Evolutionary conservation across 2,797 vertebrate genomes (phyloP), one percentile per base, ranked within the genome.

Genomic region (Diceros bicornis): DNA sequence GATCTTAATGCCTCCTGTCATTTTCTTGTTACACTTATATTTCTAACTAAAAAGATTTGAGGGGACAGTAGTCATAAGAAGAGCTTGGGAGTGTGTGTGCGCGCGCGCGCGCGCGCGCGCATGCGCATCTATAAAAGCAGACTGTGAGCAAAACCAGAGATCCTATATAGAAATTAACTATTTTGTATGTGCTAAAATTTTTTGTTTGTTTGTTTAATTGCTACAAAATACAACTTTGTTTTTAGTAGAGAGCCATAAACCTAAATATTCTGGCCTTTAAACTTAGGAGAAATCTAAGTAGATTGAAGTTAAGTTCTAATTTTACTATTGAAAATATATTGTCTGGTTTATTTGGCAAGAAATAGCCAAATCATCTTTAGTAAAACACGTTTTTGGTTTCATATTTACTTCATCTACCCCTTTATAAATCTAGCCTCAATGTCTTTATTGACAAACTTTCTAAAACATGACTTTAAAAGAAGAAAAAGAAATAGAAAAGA

Each of bases 241-340:
- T 50, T 62, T 77, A 1, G 18, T 77, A 4, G 13, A 79, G 62
- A 83, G 23, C 11, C 75, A 50, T 79, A 87, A 77, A 84, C 55
- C 57, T 64, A 29, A 74, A 55, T 21, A 18, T 78, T 78, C 75
- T 41, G 41, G 11, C 18, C 3, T 88, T 57, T 88, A 84, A 96
- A 85, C 2, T 89, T 68, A 74, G 17, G 52, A 89, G 14, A 93
- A 87, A 89, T 55, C 14, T 91, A 78, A 79, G 7, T 32, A 91
- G 10, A 47, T 23, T 62, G n/a, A 92, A 89, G 23, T 52, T 52
- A 18, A 86, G 25, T 11, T 92, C 13, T 91, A 57, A 72, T 91
- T 97, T 91, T 93, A 86, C 21, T 93, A 21, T 55, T 90, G 3
- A 79, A 87, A 96, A 90, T 85, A 66, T 47, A 41, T 62, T 89